A percentile compares a stretch with the other conserved stretches of the same genome.
Evolutionary conservation across 1,140 invertebrate genomes (phyloP).

Genomic region (Sitobion miscanthi): DNA sequence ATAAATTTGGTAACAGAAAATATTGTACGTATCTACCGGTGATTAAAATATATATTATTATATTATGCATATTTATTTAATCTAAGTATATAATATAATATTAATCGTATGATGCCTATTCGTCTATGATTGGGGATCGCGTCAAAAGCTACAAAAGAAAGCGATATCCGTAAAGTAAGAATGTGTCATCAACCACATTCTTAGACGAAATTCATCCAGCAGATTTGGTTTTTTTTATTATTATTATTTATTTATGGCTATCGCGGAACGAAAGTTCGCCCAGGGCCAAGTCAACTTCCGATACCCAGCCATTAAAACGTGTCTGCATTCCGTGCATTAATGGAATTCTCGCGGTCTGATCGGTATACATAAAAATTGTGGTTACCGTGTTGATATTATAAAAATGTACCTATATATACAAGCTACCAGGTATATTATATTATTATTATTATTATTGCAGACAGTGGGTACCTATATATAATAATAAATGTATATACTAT

Average conservation of each 20-base stretch:
- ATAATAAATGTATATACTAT: not conserved
- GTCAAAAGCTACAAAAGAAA: slow-evolving; percentile 21
- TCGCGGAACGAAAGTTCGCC: slow-evolving; percentile 49
- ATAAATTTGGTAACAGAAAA: not conserved
- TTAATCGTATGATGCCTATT: not conserved
- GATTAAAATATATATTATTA: not conserved
- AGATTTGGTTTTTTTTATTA: slow-evolving; percentile 29
- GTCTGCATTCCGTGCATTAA: slow-evolving; percentile 45
- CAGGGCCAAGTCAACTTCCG: slow-evolving; percentile 43
- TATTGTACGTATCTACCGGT: not conserved
- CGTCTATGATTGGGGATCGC: not conserved
- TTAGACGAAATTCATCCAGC: slow-evolving; percentile 11
- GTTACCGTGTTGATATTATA: not conserved
- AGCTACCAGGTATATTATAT: not conserved
- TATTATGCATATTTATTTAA: not conserved
- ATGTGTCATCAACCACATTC: slow-evolving; percentile 45
- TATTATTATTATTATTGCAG: not conserved
- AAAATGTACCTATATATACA: not conserved
- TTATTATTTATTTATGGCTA: slow-evolving; percentile 23
- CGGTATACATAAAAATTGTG: slow-evolving; percentile 11
- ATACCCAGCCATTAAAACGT: slow-evolving; percentile 36
- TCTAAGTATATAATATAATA: not conserved
- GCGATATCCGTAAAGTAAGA: not conserved
- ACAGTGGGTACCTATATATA: not conserved
- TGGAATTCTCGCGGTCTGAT: slow-evolving; percentile 27